Conservation (phyloP, 2,797 vertebrate genomes). For the Chaenodraco wilsoni region DNA sequence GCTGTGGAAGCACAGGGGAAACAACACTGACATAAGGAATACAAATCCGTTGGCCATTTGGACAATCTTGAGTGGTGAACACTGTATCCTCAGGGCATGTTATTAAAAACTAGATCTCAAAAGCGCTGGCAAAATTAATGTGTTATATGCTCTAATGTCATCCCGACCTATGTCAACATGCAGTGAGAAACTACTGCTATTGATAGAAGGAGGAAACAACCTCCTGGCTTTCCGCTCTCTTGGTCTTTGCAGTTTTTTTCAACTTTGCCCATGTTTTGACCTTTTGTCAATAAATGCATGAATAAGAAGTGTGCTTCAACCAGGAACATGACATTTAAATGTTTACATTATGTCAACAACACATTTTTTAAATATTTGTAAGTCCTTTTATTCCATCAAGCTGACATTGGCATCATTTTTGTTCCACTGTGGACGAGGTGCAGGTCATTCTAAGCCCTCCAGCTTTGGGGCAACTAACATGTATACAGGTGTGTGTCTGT, state of each 20-base stretch:
- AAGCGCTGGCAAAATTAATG: neutral
- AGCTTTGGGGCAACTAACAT: slow-evolving; percentile 40
- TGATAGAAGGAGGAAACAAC: slow-evolving; percentile 35
- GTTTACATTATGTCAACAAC: too few species aligned
- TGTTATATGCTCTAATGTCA: slow-evolving; percentile 38
- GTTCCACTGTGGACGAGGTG: slow-evolving; percentile 5
- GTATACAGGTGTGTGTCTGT: slow-evolving; percentile 53
- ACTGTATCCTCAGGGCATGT: neutral
- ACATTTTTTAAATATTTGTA: neutral
- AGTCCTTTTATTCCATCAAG: neutral
- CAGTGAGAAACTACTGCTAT: slow-evolving; percentile 17
- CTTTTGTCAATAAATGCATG: neutral
- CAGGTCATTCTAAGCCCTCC: slow-evolving; percentile 51
- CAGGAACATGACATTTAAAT: neutral
- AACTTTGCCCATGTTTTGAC: neutral
- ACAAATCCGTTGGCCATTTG: neutral
- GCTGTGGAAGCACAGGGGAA: slow-evolving; percentile 17
- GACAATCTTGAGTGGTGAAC: neutral
- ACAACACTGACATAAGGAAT: slow-evolving; percentile 16
- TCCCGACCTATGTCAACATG: slow-evolving; percentile 37
- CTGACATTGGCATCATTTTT: slow-evolving; percentile 12
- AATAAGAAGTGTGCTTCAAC: neutral
- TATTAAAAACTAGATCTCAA: neutral
- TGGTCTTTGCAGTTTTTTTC: neutral
- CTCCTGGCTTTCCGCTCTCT: slow-evolving; percentile 4